Percentiles rank a stretch among this genome's conserved stretches.
Evolutionary conservation across 2,888 invertebrate species (phyloP).

Genomic region (Operophtera brumata): DNA sequence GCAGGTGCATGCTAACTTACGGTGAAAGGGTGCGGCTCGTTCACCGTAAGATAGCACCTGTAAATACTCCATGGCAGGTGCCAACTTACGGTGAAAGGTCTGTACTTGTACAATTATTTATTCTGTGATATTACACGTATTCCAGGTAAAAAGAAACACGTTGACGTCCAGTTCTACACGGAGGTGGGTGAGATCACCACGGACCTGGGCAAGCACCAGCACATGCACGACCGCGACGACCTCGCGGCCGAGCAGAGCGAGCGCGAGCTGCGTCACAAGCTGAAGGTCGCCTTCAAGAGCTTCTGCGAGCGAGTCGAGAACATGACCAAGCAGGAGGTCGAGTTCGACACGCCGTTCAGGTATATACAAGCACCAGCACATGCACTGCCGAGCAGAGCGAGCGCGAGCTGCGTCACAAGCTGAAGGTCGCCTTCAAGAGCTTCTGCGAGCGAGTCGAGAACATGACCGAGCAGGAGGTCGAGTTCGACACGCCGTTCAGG

Average conservation of each 20-base stretch:
- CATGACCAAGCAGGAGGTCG: conserved; percentile 97
- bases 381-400: conserved; percentile 99
- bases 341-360: conserved; percentile 98
- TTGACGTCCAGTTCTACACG: conserved; percentile 99
- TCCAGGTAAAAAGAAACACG: conserved; percentile 95
- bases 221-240: conserved; percentile 99
- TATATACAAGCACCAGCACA: conserved; percentile 92
- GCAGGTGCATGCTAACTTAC: no score
- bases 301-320: conserved; percentile 98
- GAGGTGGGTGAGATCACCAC: conserved; percentile 99
- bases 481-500: conserved; percentile 98
- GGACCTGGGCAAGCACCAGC: conserved; percentile 99
- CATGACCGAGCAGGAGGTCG: conserved; percentile 97
- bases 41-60: no score
- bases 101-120: no score
- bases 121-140: no score
- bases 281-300: conserved; percentile 98
- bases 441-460: conserved; percentile 98
- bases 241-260: conserved; percentile 99
- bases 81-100: no score
- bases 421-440: conserved; percentile 98
- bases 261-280: conserved; percentile 95
- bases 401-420: conserved; percentile 95
- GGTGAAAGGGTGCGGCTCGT: no score
- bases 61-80: no score